Percentiles rank a stretch among this genome's conserved stretches.
Conservation (phyloP, 2,888 invertebrate species). For the Meiosimyza platycephala region DNA sequence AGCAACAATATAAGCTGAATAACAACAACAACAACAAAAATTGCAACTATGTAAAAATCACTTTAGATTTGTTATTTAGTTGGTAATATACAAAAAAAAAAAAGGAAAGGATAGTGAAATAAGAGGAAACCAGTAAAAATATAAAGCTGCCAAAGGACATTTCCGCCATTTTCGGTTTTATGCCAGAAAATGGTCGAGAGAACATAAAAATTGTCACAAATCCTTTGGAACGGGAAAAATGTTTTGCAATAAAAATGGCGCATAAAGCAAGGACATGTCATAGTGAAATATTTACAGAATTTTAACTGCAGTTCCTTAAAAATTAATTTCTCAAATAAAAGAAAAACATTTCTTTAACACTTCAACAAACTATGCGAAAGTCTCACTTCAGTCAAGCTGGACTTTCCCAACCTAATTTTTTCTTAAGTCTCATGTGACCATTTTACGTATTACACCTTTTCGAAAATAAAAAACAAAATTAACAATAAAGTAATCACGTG, state of each 20-base stretch:
- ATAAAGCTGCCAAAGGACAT: conserved; percentile 22
- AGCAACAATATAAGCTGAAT: conserved; percentile 4
- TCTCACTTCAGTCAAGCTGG: no score
- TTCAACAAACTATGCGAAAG: no score
- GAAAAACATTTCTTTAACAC: no score
- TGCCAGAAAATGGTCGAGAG: neutral
- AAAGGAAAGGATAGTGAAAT: conserved; percentile 9
- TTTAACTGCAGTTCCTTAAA: no score
- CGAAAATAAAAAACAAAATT: conserved; percentile 27
- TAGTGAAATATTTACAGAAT: no score
- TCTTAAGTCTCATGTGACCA: neutral
- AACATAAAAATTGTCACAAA: conserved; percentile 22
- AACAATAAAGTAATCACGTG: conserved; percentile 52
- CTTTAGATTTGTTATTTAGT: conserved; percentile 30
- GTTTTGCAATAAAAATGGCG: conserved; percentile 32
- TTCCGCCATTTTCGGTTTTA: conserved; percentile 17
- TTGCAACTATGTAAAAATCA: conserved; percentile 28
- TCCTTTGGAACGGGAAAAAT: neutral
- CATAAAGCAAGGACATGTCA: conserved; percentile 5
- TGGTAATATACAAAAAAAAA: conserved; percentile 28
- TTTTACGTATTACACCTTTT: conserved; percentile 57
- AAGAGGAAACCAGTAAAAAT: conserved; percentile 2
- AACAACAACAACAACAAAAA: neutral
- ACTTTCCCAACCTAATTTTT: no score
- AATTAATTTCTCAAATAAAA: no score